Base-by-base conservation (phyloP, 2,797 vertebrate species). In the Poecile montanus region DNA sequence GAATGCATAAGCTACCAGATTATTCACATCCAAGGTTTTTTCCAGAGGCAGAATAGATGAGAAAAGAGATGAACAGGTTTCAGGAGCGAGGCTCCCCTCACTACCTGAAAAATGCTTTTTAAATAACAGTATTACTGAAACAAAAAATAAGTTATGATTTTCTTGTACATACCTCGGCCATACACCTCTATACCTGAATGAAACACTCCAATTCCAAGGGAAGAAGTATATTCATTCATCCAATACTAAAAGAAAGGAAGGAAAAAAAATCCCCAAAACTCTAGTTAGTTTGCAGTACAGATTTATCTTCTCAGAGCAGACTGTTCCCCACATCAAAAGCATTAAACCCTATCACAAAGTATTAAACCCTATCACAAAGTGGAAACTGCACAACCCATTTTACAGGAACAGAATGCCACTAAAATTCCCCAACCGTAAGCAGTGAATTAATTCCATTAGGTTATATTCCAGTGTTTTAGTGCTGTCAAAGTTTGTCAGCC, bases 101-200 rank as follows among this genome's bases (percentile, higher is more conserved):
- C 18, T 38, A 54, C 29, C 51, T 85, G 47, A 78, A 85, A 87
- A 53, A 34, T 14, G 7, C 12, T 57, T 62, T 83, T 56, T 29
- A 61, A 75, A 34, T 34, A 88, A 45, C 23, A 68, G 26, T 30
- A 40, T 54, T 57, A 63, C 13, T 1, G 1, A 42, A 85, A 72
- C 4, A 61, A 32, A 67, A 83, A 80, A 13, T 61, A 82, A 47
- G 34, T 78, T 66, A 72, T 1, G 45, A 23, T 70, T 81, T 45
- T 26, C 71, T 67, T 50, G 54, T 83, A 98, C 98, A 0, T 98
- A 99, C 99, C 99, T 99, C 99, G 98, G 95, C 99, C 99, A 83
- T 99, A 99, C 75, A 99, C 97, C 97, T 99, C 99, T 95, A 99
- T 99, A 97, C 99, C 99, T 97, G 99, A 99, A 98, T 99, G 99